Evolutionary conservation across 1,140 invertebrate species (phyloP), one percentile per base, ranked within the genome.

Genomic region (Stegodyphus dumicola): DNA sequence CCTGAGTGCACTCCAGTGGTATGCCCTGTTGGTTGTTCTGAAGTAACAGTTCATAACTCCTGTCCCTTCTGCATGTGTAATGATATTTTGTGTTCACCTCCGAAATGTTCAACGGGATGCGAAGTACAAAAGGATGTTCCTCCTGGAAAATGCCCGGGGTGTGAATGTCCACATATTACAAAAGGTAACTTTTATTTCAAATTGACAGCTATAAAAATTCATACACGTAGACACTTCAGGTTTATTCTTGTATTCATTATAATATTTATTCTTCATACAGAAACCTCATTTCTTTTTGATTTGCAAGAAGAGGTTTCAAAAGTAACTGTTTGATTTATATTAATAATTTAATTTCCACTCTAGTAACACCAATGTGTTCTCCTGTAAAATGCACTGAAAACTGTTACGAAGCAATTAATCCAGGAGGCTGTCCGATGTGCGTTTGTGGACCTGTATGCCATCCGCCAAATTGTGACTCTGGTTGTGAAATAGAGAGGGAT

Each of bases 21-120:
- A 6, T 85, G 83, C 60, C 65, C 74, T 10, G 13, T 15, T 6
- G 83, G 75, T 1, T 85, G 83, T 51, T 70, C 75, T 0, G 85
- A 79, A 65, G 77, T 78, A 17, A 86, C 73, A 0, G 10, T 73
- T 7, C 60, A 66, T n/a, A 74, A 78, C 5, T 75, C 71, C 0
- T 86, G 85, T 49, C 75, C 85, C 1, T 76, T 86, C 64, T 86
- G 85, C 69, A 64, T 64, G 15, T 86, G 85, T 18, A 48, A 74
- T 5, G 71, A 65, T 10, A 66, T 65, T 13, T 17, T 86, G 15
- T 86, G 85, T 17, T 17, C 85, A 5, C 76, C 67, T 53, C 85
- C 85, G 10, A 71, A 66, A n/a, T 86, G 85, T 49, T 11, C 48
- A 7, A 67, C 54, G 13, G 85, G 54, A 17, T 86, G 85, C 49